Base-by-base conservation (phyloP, 2,888 invertebrate genomes). In the Pyrgus malvae region DNA sequence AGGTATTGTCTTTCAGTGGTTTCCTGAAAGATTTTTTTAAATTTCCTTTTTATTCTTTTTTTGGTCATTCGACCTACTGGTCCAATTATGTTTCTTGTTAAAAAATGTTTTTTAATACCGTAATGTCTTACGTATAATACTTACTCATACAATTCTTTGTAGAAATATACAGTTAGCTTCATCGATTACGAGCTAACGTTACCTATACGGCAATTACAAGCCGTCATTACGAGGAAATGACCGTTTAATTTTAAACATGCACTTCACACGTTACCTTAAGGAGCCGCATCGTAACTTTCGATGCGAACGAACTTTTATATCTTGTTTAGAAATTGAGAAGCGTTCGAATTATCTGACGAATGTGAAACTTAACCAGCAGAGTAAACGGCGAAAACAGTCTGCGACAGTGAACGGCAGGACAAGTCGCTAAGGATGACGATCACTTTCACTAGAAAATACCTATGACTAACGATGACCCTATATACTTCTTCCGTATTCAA, bases 401-500 rank as follows among this genome's bases (percentile, higher is more conserved):
- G 31, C 27, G 42, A 46, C 38, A 38, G 8, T 42, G 8, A 21
- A 38, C 23, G 40, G 40, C 54, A 46, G 70, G 76, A 74, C 71
- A 64, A 62, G 60, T 65, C 59, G 64, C 63, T 51, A 63, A 61
- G 66, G 68, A 66, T 61, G 59, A 65, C 68, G 53, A 41, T 63
- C 4, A 9, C 2, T 6, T 23, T 4, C n/a, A n/a, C n/a, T n/a
- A n/a, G n/a, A n/a, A n/a, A n/a, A n/a, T n/a, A n/a, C n/a, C n/a
- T n/a, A n/a, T n/a, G n/a, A n/a, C n/a, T n/a, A n/a, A n/a, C n/a
- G n/a, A n/a, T n/a, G n/a, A n/a, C n/a, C n/a, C n/a, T n/a, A n/a
- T n/a, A n/a, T n/a, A n/a, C n/a, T n/a, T n/a, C n/a, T n/a, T n/a
- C n/a, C n/a, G n/a, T n/a, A n/a, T n/a, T n/a, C n/a, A n/a, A n/a